phyloP scores from a whole-genome alignment of 2,113 vertebrate species.

The Hystrix brachyura region DNA sequence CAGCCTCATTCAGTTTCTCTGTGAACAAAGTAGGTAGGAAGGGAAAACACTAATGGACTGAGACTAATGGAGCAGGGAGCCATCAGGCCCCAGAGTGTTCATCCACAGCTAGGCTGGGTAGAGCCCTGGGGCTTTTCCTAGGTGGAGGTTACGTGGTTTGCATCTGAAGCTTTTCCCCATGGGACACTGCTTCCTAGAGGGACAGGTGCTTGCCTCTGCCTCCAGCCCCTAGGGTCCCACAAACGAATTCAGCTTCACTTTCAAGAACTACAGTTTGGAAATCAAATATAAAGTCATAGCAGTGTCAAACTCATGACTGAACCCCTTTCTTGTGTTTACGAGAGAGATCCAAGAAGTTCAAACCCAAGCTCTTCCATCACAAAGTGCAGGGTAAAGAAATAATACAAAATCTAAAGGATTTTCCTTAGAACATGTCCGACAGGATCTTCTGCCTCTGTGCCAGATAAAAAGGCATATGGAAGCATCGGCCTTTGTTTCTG shows the following conservation, averaged over 20 bases:
- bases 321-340: not conserved
- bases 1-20: not conserved
- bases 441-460: not conserved
- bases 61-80: not conserved
- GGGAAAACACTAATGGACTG: not conserved
- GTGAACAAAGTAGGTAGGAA: not conserved
- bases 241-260: slow-evolving; percentile 3
- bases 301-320: not conserved
- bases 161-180: not conserved
- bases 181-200: not conserved
- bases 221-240: not conserved
- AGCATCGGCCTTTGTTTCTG: not conserved
- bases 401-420: not conserved
- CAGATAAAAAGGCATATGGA: not conserved
- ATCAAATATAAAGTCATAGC: not conserved
- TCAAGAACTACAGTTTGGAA: slow-evolving; percentile 57
- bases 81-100: not conserved
- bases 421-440: not conserved
- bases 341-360: not conserved
- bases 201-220: not conserved
- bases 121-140: not conserved
- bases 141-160: not conserved
- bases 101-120: not conserved
- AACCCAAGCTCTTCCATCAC: not conserved
- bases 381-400: not conserved